Percentiles rank a stretch among this genome's conserved stretches.
Conservation (phyloP, 2,888 invertebrate genomes). For the Leptopilina syphax region DNA sequence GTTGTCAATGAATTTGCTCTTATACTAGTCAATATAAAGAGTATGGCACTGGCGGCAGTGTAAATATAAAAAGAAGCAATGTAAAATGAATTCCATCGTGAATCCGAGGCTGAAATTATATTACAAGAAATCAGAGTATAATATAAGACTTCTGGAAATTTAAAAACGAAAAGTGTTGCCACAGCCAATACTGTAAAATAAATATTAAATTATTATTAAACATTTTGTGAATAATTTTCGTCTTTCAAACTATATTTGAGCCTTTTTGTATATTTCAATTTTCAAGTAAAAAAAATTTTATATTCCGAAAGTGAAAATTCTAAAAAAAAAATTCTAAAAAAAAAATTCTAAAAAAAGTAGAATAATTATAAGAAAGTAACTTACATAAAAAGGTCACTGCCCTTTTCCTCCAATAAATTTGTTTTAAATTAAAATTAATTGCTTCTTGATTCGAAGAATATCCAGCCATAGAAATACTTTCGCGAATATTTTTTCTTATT, state of each 20-base stretch:
- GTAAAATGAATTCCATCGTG: constrained; percentile 13
- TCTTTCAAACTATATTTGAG: not conserved
- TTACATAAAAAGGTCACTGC: constrained; percentile 15
- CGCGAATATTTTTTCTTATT: constrained; percentile 22
- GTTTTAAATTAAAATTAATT: not conserved
- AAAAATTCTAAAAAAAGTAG: too few species aligned
- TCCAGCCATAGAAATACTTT: not conserved
- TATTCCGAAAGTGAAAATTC: too few species aligned
- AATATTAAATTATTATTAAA: not conserved
- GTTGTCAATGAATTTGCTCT: constrained; percentile 1
- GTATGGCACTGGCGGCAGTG: not conserved
- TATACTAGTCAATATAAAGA: constrained; percentile 3
- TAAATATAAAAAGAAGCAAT: not conserved
- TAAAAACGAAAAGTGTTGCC: constrained; percentile 8
- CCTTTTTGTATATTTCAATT: not conserved
- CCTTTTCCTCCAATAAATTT: constrained; percentile 8
- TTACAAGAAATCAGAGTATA: not conserved
- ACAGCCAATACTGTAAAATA: constrained; percentile 9
- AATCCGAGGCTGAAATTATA: not conserved
- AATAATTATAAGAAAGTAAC: not conserved
- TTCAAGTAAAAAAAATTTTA: not conserved
- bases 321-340: too few species aligned
- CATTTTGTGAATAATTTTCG: not conserved
- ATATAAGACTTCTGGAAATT: constrained; percentile 9
- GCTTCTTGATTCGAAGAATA: constrained; percentile 7